Conservation (phyloP, 2,888 invertebrate genomes). For the Drosophila kanekoi region DNA sequence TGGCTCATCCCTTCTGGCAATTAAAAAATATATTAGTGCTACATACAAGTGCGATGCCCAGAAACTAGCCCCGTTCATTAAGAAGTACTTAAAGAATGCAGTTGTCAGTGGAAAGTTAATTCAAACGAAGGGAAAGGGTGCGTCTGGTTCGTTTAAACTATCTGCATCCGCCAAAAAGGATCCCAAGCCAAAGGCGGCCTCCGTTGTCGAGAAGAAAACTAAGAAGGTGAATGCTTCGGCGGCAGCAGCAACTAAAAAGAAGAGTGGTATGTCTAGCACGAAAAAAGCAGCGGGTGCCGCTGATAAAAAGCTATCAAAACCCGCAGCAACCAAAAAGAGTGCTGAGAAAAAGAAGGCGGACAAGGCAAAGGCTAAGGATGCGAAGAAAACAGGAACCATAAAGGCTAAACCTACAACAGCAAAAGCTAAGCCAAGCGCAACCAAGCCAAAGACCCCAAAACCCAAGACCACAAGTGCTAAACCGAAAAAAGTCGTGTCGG, state of each 20-base stretch:
- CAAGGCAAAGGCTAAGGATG: conserved; percentile 50
- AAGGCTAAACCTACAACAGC: conserved; percentile 46
- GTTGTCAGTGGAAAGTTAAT: conserved; percentile 86
- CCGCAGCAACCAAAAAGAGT: conserved; percentile 39
- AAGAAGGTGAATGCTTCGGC: conserved; percentile 27
- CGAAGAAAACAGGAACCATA: conserved; percentile 41
- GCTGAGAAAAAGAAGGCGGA: conserved; percentile 49
- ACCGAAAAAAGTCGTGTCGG: conserved; percentile 37
- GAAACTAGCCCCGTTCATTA: conserved; percentile 86
- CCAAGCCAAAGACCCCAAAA: conserved; percentile 44
- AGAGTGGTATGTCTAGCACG: too few species aligned
- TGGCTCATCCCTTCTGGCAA: conserved; percentile 58
- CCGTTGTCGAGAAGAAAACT: conserved; percentile 40
- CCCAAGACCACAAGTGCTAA: conserved; percentile 35
- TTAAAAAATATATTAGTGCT: conserved; percentile 58
- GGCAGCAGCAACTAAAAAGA: conserved; percentile 18
- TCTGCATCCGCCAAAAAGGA: conserved; percentile 54
- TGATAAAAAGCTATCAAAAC: too few species aligned
- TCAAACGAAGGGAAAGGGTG: conserved; percentile 69
- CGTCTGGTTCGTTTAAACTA: conserved; percentile 63
- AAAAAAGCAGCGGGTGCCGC: too few species aligned
- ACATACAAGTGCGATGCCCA: conserved; percentile 59
- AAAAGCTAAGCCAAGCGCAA: conserved; percentile 33
- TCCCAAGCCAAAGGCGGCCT: conserved; percentile 35
- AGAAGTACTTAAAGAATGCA: conserved; percentile 86